phyloP scores from a whole-genome alignment of 2,888 invertebrate species.

The Malthinus flaveolus region DNA sequence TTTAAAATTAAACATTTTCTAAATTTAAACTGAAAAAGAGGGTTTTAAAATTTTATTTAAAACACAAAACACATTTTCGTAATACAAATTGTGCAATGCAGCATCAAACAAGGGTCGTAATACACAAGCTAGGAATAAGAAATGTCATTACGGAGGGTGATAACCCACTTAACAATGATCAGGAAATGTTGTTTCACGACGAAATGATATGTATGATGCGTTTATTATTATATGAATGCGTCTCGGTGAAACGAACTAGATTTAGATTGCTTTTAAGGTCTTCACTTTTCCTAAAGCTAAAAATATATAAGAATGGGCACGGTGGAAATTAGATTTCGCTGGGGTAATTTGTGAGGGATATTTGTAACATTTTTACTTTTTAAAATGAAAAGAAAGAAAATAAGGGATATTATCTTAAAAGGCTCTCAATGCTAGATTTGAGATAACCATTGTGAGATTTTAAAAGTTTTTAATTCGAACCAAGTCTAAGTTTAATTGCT shows the following conservation, averaged over 20 bases:
- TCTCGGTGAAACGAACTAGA: constrained; percentile 19
- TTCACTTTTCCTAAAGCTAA: constrained; percentile 14
- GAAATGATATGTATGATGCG: constrained; percentile 56
- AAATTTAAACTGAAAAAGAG: no score
- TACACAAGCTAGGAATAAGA: constrained; percentile 19
- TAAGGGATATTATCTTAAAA: constrained; percentile 24
- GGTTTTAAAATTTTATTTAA: no score
- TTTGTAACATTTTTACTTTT: constrained; percentile 24
- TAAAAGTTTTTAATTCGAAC: constrained; percentile 29
- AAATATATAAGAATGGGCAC: constrained; percentile 18
- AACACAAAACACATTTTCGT: not conserved
- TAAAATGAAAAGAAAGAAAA: constrained; percentile 19
- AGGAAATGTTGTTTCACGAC: constrained; percentile 53
- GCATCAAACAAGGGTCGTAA: constrained; percentile 15
- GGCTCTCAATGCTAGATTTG: constrained; percentile 23
- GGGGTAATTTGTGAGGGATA: constrained; percentile 26
- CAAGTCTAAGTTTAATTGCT: constrained; percentile 27
- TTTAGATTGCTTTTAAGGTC: constrained; percentile 22
- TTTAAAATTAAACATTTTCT: no score
- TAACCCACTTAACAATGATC: constrained; percentile 52
- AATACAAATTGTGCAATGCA: constrained; percentile 28
- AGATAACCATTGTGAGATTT: constrained; percentile 26
- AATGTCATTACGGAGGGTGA: constrained; percentile 36
- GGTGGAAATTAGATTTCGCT: constrained; percentile 24
- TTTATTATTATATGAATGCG: constrained; percentile 54